Percentiles rank a stretch among this genome's conserved stretches.
These are phyloP conservation scores for Sympetrum striolatum DNA, from an alignment of 2,888 invertebrate genomes.

Conservation along the genomic window DNA sequence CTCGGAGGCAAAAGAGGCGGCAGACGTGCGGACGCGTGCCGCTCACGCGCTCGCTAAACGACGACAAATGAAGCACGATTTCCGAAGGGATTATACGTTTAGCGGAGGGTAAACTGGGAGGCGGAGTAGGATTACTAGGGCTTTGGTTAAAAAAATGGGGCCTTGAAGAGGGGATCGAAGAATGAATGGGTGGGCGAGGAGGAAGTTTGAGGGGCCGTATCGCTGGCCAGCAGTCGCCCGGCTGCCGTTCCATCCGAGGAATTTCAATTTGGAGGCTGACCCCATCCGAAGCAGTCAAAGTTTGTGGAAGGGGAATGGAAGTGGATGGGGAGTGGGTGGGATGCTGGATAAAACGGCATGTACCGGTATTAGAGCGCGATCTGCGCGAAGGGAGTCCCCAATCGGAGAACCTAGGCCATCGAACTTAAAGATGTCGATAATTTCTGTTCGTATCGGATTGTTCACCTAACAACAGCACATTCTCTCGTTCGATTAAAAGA, in stretches of 20 bases:
- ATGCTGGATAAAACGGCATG: neutral
- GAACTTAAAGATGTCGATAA: too few relatives aligned
- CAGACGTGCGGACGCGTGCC: neutral
- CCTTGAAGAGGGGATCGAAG: neutral
- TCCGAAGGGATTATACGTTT: slow-evolving; percentile 1
- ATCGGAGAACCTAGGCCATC: too few relatives aligned
- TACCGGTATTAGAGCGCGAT: too few relatives aligned
- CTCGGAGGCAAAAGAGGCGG: neutral
- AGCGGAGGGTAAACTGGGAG: neutral
- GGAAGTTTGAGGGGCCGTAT: neutral
- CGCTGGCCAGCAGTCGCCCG: slow-evolving; percentile 35
- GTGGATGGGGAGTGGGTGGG: neutral
- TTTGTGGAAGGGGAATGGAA: neutral
- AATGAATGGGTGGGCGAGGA: neutral
- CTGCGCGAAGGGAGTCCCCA: too few relatives aligned
- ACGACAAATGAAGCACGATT: neutral
- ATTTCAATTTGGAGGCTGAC: slow-evolving; percentile 24
- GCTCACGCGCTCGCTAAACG: neutral
- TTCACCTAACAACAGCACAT: too few relatives aligned
- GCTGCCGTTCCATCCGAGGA: slow-evolving; percentile 29
- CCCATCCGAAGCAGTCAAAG: neutral
- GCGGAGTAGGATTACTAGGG: neutral
- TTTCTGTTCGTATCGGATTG: too few relatives aligned
- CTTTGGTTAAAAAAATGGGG: neutral
- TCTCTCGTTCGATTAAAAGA: too few relatives aligned